Evolutionary conservation across 2,797 vertebrate species (phyloP).

Genomic region (Synanceia verrucosa): DNA sequence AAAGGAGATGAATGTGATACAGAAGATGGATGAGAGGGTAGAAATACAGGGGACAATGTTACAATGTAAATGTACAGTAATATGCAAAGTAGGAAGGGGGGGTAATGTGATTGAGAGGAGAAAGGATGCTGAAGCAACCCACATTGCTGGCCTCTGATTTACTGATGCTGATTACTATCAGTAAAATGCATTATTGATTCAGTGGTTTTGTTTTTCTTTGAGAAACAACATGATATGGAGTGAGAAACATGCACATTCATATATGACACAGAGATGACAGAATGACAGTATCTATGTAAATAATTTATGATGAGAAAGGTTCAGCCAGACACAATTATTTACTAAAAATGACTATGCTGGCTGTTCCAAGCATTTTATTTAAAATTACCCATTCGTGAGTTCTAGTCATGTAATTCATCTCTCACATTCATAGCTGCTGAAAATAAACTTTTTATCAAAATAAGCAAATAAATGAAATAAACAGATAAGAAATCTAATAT

Average conservation of each 20-base stretch:
- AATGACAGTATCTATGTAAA: constrained; percentile 42
- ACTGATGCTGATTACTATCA: constrained; percentile 70
- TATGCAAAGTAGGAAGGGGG: constrained; percentile 29
- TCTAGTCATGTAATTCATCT: background rate
- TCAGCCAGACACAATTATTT: background rate
- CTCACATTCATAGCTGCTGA: background rate
- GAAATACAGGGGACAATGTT: constrained; percentile 17
- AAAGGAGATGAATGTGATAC: constrained; percentile 46
- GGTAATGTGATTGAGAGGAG: background rate
- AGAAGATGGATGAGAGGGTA: constrained; percentile 25
- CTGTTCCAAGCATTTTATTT: background rate
- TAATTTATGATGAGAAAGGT: constrained; percentile 7
- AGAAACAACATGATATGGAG: constrained; percentile 48
- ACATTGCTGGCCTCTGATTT: constrained; percentile 43
- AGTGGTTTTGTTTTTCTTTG: constrained; percentile 72
- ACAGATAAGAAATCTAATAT: background rate
- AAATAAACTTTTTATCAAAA: background rate
- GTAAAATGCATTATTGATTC: constrained; percentile 82
- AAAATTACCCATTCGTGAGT: constrained; percentile 15
- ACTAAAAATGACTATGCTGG: background rate
- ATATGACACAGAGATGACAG: constrained; percentile 66
- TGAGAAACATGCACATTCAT: constrained; percentile 59
- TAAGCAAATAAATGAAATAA: background rate
- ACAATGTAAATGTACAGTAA: constrained; percentile 32
- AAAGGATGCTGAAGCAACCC: constrained; percentile 1